These are phyloP conservation scores for Astreopora myriophthalma DNA, from an alignment of 64 coral and sea anemone genomes.

Conservation along the genomic window DNA sequence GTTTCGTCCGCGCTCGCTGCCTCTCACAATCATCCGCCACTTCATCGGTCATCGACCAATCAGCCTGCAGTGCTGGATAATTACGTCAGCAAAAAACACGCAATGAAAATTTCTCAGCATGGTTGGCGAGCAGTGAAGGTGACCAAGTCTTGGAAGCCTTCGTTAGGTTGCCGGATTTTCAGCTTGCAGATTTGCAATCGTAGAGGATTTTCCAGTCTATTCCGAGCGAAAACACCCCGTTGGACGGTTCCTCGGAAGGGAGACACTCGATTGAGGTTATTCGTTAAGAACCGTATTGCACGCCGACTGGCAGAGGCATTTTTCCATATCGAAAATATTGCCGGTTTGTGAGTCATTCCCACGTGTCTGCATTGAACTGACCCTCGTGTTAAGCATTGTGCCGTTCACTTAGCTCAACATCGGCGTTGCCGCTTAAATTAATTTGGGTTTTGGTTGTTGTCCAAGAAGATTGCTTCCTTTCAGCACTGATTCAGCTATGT, in stretches of 20 bases:
- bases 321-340: background rate
- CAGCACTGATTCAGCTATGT: slow-evolving; percentile 36
- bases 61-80: background rate
- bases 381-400: background rate
- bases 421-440: background rate
- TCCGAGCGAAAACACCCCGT: no score
- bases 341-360: slow-evolving; percentile 27
- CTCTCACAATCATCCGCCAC: slow-evolving; percentile 40
- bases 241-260: background rate
- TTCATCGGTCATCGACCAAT: slow-evolving; percentile 23
- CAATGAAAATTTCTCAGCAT: slow-evolving; percentile 69
- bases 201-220: background rate
- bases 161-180: slow-evolving; percentile 11
- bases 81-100: slow-evolving; percentile 74
- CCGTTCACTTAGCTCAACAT: background rate
- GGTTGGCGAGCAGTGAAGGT: slow-evolving; percentile 27
- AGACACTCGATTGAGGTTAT: background rate
- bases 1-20: background rate
- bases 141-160: background rate
- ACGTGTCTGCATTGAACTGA: slow-evolving; percentile 12
- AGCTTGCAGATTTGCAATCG: background rate
- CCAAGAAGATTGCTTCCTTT: background rate
- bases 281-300: background rate
- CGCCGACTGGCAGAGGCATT: background rate
- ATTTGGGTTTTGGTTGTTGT: background rate